Base-by-base conservation (phyloP, 2,888 invertebrate species). In the Drosophila paranaensis region DNA sequence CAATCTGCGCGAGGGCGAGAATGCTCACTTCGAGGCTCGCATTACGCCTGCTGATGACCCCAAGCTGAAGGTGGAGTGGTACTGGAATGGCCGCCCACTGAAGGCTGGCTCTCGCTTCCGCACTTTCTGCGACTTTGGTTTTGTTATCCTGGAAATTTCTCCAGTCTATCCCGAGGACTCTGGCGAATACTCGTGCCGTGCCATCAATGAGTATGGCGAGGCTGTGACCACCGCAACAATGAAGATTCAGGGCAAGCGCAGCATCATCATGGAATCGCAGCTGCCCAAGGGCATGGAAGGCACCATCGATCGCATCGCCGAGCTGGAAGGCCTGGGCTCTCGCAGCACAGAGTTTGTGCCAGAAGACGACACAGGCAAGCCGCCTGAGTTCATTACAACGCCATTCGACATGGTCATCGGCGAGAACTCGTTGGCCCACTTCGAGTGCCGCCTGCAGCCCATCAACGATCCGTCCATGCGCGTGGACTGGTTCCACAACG, bases 401-500 rank as follows among this genome's bases (percentile, higher is more conserved):
- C 97, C 97, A 11, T 95, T 96, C 42, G 98, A 98, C 93, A 94
- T 97, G 70, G 95, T 96, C 25, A 93, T 98, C 48, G 94, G 95
- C 10, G 98, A 98, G 93, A 98, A 98, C 90, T 95, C 96, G 6
- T 94, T 98, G 70, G 98, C 98, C 54, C 97, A 98, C 93, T 98
- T 98, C 89, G 98, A 98, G 93, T 98, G 98, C 89, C 95, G 97
- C 63, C 93, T 98, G 65, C 95, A 96, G 77, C 98, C 98, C 20
- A 95, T 98, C 16, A 97, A 97, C 89, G 98, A 98, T 92, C 96
- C 97, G 6, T 97, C 97, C 90, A 97, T 98, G 96, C 94, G 97
- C 81, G 97, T 98, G 13, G 98, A 99, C 93, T 99, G 99, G 99
- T 99, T 95, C 95, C 98, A 98, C 91, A 98, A 99, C 92, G 99